Base-by-base conservation (phyloP, 2,797 vertebrate genomes). In the Denticeps clupeoides region DNA sequence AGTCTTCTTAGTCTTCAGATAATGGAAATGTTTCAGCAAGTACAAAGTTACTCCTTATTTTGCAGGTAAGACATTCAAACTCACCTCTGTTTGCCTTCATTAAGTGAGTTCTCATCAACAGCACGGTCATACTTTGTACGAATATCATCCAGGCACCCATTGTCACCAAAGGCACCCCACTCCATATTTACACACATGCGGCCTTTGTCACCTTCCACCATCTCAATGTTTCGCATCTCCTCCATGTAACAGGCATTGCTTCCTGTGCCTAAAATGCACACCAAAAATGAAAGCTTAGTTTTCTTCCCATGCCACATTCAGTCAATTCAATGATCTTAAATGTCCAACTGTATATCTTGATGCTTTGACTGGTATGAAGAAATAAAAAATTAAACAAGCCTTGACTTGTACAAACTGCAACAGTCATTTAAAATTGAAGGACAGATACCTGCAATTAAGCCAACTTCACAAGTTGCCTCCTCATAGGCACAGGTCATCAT, bases 401-500 rank as follows among this genome's bases (percentile, higher is more conserved):
- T 18, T n/a, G 9, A 5, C 7, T 32, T 35, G 31, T 15, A 33
- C 12, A 28, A 11, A 28, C 27, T 28, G 9, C 11, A 28, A 11
- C 28, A 5, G 5, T 24, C 2, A 24, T 2, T 4, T 25, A 25
- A 5, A 23, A 1, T 1, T 25, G 25, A 5, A 7, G 4, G 25
- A 25, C 22, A 23, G 22, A 23, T 23, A 98, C 94, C 95, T 60
- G 93, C 91, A 1, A 99, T 99, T 50, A 99, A 89, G 56, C 95
- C 95, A 0, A 99, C 71, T 67, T 97, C 90, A 73, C 95, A 98
- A 53, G 81, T 90, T 45, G 91, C 85, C 60, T 99, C 95, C 72
- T 99, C 94, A 4, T 97, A 97, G 24, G 94, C 94, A 59, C 95
- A 99, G 37, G 95, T 97, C 93, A 99, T 99, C 93, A 99, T 94